phyloP scores from a whole-genome alignment of 2,888 invertebrate species.

The Orchestes rusci region DNA sequence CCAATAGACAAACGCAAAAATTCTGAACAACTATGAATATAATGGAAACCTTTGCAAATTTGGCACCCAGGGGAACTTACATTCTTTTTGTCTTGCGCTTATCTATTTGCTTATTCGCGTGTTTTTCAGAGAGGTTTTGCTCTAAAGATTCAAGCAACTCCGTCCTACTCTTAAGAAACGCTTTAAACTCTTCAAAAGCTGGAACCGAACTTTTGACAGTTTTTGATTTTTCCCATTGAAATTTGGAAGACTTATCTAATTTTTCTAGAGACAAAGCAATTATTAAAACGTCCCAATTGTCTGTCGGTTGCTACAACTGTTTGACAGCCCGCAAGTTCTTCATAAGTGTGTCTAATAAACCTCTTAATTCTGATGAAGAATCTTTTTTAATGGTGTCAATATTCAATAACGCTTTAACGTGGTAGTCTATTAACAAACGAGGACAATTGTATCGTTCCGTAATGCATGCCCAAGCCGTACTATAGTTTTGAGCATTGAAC shows the following conservation, averaged over 20 bases:
- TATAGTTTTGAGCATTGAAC: conserved; percentile 3
- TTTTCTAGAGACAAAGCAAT: background rate
- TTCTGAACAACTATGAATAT: background rate
- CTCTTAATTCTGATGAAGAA: background rate
- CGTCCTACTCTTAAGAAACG: background rate
- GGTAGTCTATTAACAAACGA: conserved; percentile 1
- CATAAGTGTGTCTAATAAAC: background rate
- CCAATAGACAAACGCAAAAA: background rate
- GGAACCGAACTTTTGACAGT: background rate
- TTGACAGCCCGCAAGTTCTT: background rate
- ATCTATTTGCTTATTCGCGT: background rate
- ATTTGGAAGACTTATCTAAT: background rate
- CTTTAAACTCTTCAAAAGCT: background rate
- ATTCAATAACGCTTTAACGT: background rate
- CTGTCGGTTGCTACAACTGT: background rate
- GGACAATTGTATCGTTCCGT: conserved; percentile 3
- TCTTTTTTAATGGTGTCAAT: background rate
- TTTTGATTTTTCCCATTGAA: background rate
- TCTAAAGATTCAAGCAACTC: background rate
- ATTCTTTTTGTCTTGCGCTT: background rate
- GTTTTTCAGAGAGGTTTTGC: background rate
- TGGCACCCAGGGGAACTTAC: background rate
- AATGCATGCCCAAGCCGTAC: background rate
- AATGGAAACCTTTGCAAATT: background rate
- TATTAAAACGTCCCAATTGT: background rate